Evolutionary conservation across 2,888 invertebrate species (phyloP).

Genomic region (Deilephila porcellus): DNA sequence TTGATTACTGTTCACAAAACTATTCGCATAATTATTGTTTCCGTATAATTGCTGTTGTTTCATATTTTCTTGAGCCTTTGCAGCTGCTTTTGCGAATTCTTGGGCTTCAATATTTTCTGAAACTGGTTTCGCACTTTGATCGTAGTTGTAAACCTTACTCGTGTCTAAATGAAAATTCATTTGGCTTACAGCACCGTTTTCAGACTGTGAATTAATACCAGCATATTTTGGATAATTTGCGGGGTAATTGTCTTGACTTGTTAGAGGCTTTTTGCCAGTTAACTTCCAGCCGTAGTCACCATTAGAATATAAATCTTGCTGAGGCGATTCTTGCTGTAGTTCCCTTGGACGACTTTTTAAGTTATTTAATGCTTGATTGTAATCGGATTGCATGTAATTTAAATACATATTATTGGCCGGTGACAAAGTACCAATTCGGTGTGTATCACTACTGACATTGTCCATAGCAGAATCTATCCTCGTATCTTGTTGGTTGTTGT

Average conservation of each 20-base stretch:
- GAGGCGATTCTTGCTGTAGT: conserved; percentile 64
- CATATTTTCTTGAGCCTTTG: conserved; percentile 73
- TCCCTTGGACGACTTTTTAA: conserved; percentile 62
- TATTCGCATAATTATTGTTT: conserved; percentile 53
- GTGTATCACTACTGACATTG: conserved; percentile 64
- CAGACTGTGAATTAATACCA: conserved; percentile 54
- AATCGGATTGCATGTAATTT: conserved; percentile 73
- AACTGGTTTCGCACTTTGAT: conserved; percentile 67
- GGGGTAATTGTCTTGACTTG: conserved; percentile 56
- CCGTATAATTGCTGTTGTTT: conserved; percentile 63
- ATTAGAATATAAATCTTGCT: conserved; percentile 69
- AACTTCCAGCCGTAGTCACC: conserved; percentile 82
- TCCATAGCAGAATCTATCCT: conserved; percentile 56
- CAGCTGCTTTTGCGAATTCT: conserved; percentile 77
- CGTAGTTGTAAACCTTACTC: conserved; percentile 63
- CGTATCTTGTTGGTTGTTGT: conserved; percentile 54
- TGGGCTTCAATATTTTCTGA: conserved; percentile 66
- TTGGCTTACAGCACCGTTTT: conserved; percentile 66
- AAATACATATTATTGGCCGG: conserved; percentile 74
- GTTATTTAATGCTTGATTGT: conserved; percentile 55
- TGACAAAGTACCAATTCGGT: conserved; percentile 66
- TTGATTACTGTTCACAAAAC: conserved; percentile 2
- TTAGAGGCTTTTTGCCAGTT: conserved; percentile 66
- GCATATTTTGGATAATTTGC: conserved; percentile 64
- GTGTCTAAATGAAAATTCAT: conserved; percentile 76